Evolutionary conservation across 1,140 invertebrate species (phyloP).

Genomic region (Caenorhabditis elegans): DNA sequence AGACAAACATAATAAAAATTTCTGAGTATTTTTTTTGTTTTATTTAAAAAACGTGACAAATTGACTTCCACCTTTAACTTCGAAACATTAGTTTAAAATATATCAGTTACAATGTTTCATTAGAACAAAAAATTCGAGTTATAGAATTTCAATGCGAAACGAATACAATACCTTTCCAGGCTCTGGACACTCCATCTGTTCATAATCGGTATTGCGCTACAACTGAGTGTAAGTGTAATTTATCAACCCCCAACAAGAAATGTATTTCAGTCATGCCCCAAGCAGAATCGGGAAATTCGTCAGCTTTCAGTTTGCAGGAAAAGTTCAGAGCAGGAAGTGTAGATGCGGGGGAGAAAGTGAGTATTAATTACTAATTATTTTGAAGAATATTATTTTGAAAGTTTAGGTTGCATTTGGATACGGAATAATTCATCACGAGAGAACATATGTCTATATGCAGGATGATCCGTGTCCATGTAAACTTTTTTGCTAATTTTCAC

Average conservation of each 20-base stretch:
- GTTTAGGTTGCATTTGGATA: slow-evolving; percentile 39
- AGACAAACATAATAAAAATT: too few species aligned
- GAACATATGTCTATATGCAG: slow-evolving; percentile 42
- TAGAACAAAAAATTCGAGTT: too few species aligned
- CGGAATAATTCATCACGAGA: slow-evolving; percentile 36
- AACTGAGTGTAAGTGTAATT: slow-evolving; percentile 26
- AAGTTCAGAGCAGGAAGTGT: slow-evolving; percentile 39
- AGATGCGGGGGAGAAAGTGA: slow-evolving; percentile 39
- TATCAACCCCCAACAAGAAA: neutral
- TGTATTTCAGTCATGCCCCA: slow-evolving; percentile 17
- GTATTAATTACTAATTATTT: too few species aligned
- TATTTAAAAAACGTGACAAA: too few species aligned
- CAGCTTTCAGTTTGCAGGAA: slow-evolving; percentile 28
- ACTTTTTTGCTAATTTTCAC: neutral
- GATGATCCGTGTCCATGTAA: slow-evolving; percentile 46
- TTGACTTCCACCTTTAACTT: too few species aligned
- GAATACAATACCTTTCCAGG: neutral
- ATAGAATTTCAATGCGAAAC: neutral
- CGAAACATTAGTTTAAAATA: too few species aligned
- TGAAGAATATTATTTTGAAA: neutral
- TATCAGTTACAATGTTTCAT: too few species aligned
- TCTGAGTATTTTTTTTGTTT: too few species aligned
- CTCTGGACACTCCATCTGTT: slow-evolving; percentile 43
- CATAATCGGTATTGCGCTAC: slow-evolving; percentile 37
- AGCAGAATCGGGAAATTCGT: slow-evolving; percentile 33